Conservation (phyloP, 2,797 vertebrate species). For the Syndactyla subalaris region DNA sequence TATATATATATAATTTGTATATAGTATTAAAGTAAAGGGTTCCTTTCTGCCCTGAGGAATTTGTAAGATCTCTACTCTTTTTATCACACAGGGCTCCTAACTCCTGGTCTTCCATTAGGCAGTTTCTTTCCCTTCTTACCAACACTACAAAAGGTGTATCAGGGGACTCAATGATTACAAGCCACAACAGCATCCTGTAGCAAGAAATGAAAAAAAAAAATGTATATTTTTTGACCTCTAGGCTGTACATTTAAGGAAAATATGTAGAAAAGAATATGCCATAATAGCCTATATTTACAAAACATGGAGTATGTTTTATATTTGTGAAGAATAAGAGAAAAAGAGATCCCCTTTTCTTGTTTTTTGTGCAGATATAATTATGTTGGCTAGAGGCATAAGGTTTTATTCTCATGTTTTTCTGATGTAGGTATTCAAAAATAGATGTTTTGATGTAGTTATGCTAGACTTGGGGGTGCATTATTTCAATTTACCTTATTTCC, state of each 20-base stretch:
- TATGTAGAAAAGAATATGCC: not conserved
- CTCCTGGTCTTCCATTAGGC: not conserved
- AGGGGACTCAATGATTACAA: not conserved
- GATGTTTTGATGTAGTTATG: not conserved
- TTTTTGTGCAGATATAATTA: not conserved
- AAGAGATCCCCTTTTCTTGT: not conserved
- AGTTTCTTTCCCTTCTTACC: not conserved
- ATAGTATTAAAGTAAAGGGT: not conserved
- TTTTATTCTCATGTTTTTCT: not conserved
- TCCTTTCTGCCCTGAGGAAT: not conserved
- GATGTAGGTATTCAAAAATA: not conserved
- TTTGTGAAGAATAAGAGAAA: not conserved
- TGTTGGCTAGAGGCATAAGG: not conserved
- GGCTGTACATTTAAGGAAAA: not conserved
- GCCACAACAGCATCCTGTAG: not conserved
- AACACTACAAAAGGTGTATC: not conserved
- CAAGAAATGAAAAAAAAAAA: not conserved
- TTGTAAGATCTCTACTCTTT: not conserved
- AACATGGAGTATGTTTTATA: not conserved
- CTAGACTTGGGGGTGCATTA: not conserved
- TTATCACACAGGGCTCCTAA: not conserved
- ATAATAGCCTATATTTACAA: not conserved
- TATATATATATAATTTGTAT: not conserved
- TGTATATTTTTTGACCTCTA: not conserved
- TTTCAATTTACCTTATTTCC: conserved; percentile 25